These are phyloP conservation scores for Tetheella fluctuosa DNA, from an alignment of 2,888 invertebrate genomes.

Conservation along the genomic window DNA sequence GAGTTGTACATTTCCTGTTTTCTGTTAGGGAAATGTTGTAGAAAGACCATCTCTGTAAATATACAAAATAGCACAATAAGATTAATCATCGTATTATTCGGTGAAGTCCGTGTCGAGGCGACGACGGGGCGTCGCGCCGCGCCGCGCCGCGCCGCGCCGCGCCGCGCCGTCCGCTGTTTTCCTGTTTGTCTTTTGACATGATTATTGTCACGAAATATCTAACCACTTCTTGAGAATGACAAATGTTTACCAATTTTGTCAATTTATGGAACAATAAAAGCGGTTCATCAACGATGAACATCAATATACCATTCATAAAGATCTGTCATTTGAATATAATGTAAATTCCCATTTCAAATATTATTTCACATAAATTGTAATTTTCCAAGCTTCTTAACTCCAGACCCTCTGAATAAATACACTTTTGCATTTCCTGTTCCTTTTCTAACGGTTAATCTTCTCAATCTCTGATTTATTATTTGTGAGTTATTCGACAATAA, in stretches of 20 bases:
- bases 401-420: constrained; percentile 7
- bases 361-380: constrained; percentile 1
- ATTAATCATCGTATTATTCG: constrained; percentile 5
- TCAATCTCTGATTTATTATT: constrained; percentile 2
- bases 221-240: background rate
- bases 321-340: background rate
- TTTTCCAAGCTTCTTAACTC: constrained; percentile 4
- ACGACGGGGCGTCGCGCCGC: background rate
- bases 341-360: background rate
- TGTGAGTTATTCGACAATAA: constrained; percentile 1
- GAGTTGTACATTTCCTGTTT: constrained; percentile 7
- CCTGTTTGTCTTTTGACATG: constrained; percentile 4
- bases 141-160: background rate
- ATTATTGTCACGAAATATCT: background rate
- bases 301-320: background rate
- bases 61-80: constrained; percentile 6
- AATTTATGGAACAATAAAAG: background rate
- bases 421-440: background rate
- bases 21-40: constrained; percentile 2
- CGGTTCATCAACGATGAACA: background rate
- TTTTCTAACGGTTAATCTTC: background rate
- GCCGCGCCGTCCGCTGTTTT: background rate
- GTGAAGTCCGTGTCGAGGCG: background rate
- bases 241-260: background rate
- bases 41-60: constrained; percentile 4